Base-by-base conservation (phyloP, 1,140 invertebrate genomes). In the Euwallacea similis region DNA sequence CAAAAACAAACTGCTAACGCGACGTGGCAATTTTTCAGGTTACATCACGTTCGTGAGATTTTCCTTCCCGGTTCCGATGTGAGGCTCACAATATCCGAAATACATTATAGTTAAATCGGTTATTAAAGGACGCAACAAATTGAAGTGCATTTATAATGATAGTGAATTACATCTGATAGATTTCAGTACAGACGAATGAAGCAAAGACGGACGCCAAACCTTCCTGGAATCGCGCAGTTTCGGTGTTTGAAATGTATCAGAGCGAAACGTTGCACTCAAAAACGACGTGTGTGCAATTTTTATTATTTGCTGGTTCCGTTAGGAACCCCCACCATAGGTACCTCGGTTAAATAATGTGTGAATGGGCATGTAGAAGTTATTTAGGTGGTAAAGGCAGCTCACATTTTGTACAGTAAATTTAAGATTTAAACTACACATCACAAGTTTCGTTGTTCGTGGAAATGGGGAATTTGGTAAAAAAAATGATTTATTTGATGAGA, bases 311-410 rank as follows among this genome's bases (percentile, higher is more conserved):
- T 73, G 78, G 79, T 80, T 81, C 76, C 69, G 73, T 79, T 78
- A 76, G 75, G 76, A 78, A 78, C 77, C 78, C 67, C 71, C 76
- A 80, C 79, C 79, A 79, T 77, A 75, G 79, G 80, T 81, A 81
- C 79, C 79, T 81, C 79, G 78, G 74, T 70, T 74, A 75, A 76
- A 73, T 43, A 33, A 33, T 78, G 78, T 77, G 76, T 79, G 77
- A 78, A 74, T 69, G 58, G 71, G 62, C 76, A 76, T 75, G 77
- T 71, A 71, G 60, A 64, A 56, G 15, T 54, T 62, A 61, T 62
- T 54, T 70, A 70, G 68, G 50, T 43, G 60, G 60, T 66, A 78
- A 76, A 75, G 73, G 74, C 75, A 78, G 76, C 76, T 79, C 76
- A 78, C 66, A 66, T 63, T 76, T 77, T 79, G 76, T 79, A 76